Evolutionary conservation across 2,797 vertebrate species (phyloP).

Genomic region (Enteromius unitaeniatus): DNA sequence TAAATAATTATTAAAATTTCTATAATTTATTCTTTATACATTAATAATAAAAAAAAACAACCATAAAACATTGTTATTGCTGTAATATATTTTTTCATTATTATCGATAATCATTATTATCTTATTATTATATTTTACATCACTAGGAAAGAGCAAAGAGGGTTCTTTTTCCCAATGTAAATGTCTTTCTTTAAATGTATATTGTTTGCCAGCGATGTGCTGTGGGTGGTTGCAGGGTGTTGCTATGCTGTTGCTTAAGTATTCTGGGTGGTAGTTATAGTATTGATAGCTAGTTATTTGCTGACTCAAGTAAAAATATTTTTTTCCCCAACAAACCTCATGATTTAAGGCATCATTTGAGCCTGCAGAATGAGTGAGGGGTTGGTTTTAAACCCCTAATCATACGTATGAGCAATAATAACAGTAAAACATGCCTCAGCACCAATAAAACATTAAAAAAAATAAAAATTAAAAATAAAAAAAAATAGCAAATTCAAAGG

Average conservation of each 20-base stretch:
- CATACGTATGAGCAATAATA: constrained; percentile 1
- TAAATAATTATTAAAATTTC: too few relatives aligned
- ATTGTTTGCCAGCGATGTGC: too few relatives aligned
- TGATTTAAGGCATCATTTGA: neutral
- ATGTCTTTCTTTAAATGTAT: neutral
- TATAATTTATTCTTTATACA: too few relatives aligned
- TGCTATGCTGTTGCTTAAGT: neutral
- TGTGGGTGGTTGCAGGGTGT: neutral
- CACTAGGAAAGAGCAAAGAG: neutral
- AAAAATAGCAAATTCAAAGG: neutral
- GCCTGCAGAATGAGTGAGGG: neutral
- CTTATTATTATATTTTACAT: neutral
- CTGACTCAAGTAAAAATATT: neutral
- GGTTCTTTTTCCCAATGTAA: neutral
- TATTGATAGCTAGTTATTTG: neutral
- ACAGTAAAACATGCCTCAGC: neutral
- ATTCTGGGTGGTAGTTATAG: neutral
- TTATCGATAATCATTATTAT: too few relatives aligned
- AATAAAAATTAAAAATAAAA: too few relatives aligned
- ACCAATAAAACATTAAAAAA: too few relatives aligned
- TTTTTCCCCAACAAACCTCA: neutral
- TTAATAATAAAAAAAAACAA: neutral
- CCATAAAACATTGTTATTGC: neutral
- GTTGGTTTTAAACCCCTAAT: neutral
- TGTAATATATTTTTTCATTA: too few relatives aligned